phyloP scores from a whole-genome alignment of 2,113 vertebrate genomes.

The Microtus richardsoni region DNA sequence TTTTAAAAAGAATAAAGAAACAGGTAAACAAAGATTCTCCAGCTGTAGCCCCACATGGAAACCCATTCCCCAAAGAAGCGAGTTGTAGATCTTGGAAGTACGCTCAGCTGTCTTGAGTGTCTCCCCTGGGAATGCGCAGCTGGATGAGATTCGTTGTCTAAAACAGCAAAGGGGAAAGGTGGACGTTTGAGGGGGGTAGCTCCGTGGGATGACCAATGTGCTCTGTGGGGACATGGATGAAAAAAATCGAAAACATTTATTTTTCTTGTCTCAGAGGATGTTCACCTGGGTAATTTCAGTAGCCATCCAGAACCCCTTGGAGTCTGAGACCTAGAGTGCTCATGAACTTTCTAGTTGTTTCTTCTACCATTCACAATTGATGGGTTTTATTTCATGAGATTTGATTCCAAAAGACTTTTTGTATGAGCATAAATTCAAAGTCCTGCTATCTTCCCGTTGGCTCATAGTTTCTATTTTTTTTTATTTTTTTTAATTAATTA shows the following conservation, averaged over 20 bases:
- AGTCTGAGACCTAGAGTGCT: slow-evolving; percentile 5
- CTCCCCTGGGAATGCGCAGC: slow-evolving; percentile 43
- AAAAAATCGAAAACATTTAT: slow-evolving; percentile 57
- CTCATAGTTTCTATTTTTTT: background rate
- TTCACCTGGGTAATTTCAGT: slow-evolving; percentile 34
- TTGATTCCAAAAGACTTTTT: background rate
- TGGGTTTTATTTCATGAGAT: background rate
- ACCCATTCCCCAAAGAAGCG: slow-evolving; percentile 55
- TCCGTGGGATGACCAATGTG: background rate
- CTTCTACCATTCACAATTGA: slow-evolving; percentile 26
- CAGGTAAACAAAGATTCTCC: background rate
- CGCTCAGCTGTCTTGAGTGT: background rate
- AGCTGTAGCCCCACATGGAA: slow-evolving; percentile 66
- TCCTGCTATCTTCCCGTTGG: background rate
- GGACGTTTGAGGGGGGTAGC: background rate
- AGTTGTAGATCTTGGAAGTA: slow-evolving; percentile 32
- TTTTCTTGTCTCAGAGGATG: slow-evolving; percentile 42
- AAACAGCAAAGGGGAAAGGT: slow-evolving; percentile 42
- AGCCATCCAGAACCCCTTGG: slow-evolving; percentile 13
- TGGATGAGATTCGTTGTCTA: slow-evolving; percentile 64
- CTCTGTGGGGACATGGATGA: background rate
- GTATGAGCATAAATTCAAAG: background rate
- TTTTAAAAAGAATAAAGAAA: slow-evolving; percentile 1
- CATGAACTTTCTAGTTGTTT: background rate
- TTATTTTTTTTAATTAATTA: too few relatives aligned